Evolutionary conservation across 2,888 invertebrate genomes (phyloP).

Genomic region (Caenorhabditis imperialis): DNA sequence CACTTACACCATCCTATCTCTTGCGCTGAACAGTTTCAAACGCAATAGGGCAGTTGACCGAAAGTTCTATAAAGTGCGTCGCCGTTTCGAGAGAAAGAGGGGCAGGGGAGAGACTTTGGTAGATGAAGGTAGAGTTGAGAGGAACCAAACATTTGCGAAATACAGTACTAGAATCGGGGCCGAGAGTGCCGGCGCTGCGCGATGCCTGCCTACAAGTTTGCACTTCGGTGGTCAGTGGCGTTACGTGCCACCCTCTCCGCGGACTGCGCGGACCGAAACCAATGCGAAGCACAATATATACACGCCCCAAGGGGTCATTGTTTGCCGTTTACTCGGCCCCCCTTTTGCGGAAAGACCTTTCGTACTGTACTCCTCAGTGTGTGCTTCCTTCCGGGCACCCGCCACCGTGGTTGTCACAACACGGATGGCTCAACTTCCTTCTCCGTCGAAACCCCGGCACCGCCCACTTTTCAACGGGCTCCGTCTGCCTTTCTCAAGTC

Average conservation of each 20-base stretch:
- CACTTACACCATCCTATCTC: no score
- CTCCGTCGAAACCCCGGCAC: slow-evolving; percentile 26
- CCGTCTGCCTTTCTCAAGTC: slow-evolving; percentile 3
- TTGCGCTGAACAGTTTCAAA: neutral
- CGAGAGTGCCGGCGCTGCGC: slow-evolving; percentile 44
- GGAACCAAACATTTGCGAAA: slow-evolving; percentile 40
- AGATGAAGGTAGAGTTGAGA: slow-evolving; percentile 41
- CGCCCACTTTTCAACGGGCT: slow-evolving; percentile 23
- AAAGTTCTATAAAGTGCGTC: slow-evolving; percentile 20
- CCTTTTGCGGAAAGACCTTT: slow-evolving; percentile 49
- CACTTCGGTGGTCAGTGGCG: slow-evolving; percentile 60
- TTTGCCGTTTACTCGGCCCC: slow-evolving; percentile 52
- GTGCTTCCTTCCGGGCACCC: slow-evolving; percentile 54
- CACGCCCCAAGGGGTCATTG: slow-evolving; percentile 61
- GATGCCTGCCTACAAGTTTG: slow-evolving; percentile 59
- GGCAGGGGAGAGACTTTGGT: slow-evolving; percentile 17
- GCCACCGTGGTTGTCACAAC: slow-evolving; percentile 51
- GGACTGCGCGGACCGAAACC: slow-evolving; percentile 42
- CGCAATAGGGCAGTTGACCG: neutral
- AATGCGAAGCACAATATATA: slow-evolving; percentile 48
- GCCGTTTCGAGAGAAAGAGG: slow-evolving; percentile 26
- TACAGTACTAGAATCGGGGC: slow-evolving; percentile 43
- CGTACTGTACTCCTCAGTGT: slow-evolving; percentile 49
- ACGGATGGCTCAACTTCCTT: slow-evolving; percentile 42
- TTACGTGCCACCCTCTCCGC: slow-evolving; percentile 58